Percentiles rank a stretch among this genome's conserved stretches.
These are phyloP conservation scores for Trematomus loennbergii DNA, from an alignment of 2,113 vertebrate species.

Conservation along the genomic window DNA sequence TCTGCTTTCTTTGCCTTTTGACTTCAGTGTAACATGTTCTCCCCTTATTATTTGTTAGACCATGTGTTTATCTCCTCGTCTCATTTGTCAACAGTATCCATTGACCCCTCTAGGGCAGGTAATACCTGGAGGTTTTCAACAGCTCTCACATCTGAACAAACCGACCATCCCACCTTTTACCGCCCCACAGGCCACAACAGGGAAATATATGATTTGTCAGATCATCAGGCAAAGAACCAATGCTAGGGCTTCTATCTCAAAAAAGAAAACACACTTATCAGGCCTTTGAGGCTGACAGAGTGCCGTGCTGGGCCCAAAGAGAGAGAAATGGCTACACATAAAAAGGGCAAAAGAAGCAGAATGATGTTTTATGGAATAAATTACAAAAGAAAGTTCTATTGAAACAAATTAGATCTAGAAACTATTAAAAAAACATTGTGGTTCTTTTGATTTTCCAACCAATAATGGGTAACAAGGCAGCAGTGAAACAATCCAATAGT, in stretches of 20 bases:
- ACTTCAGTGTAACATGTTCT: not conserved
- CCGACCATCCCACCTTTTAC: constrained; percentile 19
- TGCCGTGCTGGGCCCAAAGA: constrained; percentile 4
- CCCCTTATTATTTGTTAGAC: not conserved
- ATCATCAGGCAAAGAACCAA: constrained; percentile 47
- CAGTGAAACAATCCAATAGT: not conserved
- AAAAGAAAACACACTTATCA: constrained; percentile 30
- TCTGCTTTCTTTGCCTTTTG: not conserved
- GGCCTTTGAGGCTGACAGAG: constrained; percentile 39
- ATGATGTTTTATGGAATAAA: not conserved
- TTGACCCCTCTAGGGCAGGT: constrained; percentile 14
- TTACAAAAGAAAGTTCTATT: not conserved
- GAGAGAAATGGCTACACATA: constrained; percentile 5
- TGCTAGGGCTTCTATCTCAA: constrained; percentile 26
- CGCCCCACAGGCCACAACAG: constrained; percentile 33
- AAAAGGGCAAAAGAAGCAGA: not conserved
- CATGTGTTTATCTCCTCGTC: constrained; percentile 6
- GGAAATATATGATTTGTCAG: constrained; percentile 26
- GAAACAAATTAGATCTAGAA: not conserved
- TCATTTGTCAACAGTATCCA: constrained; percentile 19
- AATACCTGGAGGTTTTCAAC: constrained; percentile 34
- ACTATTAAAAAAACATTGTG: not conserved
- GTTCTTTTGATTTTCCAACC: not conserved
- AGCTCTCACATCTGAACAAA: constrained; percentile 22
- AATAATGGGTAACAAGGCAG: not conserved